These are phyloP conservation scores for Aquatica leii DNA, from an alignment of 2,888 invertebrate genomes.

Conservation along the genomic window DNA sequence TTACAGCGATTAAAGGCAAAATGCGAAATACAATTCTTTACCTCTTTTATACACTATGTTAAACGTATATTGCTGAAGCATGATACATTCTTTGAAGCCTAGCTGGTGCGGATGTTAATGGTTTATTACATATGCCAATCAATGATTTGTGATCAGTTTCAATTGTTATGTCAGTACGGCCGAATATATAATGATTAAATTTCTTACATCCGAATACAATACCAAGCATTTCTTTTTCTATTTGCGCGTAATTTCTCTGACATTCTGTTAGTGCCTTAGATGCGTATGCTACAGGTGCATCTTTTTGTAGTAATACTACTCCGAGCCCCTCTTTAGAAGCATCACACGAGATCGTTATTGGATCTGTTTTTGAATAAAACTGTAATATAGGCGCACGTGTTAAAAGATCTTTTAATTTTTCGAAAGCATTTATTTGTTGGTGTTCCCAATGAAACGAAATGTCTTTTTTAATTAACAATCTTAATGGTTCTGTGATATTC, in stretches of 20 bases:
- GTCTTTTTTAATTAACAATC: not conserved
- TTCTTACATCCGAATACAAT: conserved; percentile 44
- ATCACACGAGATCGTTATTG: not conserved
- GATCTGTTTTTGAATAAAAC: not conserved
- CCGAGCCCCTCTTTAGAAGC: conserved; percentile 19
- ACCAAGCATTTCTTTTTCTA: conserved; percentile 46
- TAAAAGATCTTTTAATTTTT: not conserved
- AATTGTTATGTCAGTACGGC: not conserved
- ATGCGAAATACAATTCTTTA: not conserved
- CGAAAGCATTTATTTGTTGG: not conserved
- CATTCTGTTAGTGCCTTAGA: conserved; percentile 41
- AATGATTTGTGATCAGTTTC: too few species aligned
- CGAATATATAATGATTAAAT: conserved; percentile 4
- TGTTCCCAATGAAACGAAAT: not conserved
- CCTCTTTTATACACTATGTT: not conserved
- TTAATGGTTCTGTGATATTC: not conserved
- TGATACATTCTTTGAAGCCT: not conserved
- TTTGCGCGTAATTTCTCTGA: conserved; percentile 43
- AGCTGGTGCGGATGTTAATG: not conserved
- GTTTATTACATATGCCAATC: not conserved
- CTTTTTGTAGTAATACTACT: conserved; percentile 32
- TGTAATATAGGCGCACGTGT: not conserved
- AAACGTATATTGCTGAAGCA: not conserved
- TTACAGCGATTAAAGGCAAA: too few species aligned
- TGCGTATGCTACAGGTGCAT: conserved; percentile 40